Base-by-base conservation (phyloP, 2,888 invertebrate species). In the Calameuta pallipes region DNA sequence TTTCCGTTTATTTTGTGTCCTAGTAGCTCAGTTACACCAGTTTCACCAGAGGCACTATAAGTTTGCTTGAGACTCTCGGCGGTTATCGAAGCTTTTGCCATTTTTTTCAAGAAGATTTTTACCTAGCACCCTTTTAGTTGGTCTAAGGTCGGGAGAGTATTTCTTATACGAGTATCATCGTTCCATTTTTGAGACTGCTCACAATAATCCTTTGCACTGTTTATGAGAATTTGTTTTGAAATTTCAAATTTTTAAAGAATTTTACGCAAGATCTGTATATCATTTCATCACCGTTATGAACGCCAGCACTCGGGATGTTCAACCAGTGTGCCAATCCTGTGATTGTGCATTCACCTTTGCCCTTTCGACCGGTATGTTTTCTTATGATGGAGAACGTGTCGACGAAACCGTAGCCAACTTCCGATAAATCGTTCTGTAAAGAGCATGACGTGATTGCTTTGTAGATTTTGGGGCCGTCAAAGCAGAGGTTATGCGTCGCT, bases 371-470 rank as follows among this genome's bases (percentile, higher is more conserved):
- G 35, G 68, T 80, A 35, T 30, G 23, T 34, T 80, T 75, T 56
- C 75, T 79, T 11, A 79, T 76, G 23, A 79, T 69, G 34, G 30
- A 31, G 30, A 79, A 68, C n/a, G 79, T 77, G 74, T 80, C 80
- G 23, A 78, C 69, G 34, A 80, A 80, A 74, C 80, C 80, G 36
- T 70, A 2, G 31, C 75, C 77, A 3, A 80, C 76, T 34, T 73
- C 33, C 23, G 35, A 33, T 69, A 79, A 80, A 37, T 79, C 73
- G 34, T 35, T 23, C 11, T 31, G 30, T 35, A 76, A 74, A 31
- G 75, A 41, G 36, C 75, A 77, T 30, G 9, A 74, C n/a, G 6
- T 36, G 41, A 79, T 74, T 35, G 35, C 35, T 9, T 9, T 35
- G 35, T 35, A 35, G 35, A 35, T 35, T 11, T 11, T 35, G 35